Conservation (phyloP, 2,888 invertebrate genomes). For the Cephus nigrinus region DNA sequence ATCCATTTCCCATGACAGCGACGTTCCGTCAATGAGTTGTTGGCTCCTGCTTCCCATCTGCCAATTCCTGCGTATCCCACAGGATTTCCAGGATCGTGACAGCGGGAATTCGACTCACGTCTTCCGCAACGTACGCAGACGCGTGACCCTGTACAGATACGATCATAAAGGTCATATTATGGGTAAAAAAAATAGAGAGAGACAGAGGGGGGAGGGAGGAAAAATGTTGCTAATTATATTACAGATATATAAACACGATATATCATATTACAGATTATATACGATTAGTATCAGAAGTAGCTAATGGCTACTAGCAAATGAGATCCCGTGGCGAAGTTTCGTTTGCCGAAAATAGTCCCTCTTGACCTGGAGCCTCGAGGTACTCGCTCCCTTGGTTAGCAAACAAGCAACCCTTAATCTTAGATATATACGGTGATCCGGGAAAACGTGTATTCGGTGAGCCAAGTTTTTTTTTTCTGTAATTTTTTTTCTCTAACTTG, state of each 20-base stretch:
- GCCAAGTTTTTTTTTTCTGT: background rate
- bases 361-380: background rate
- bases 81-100: slow-evolving; percentile 17
- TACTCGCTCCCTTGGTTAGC: background rate
- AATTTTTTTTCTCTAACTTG: background rate
- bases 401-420: background rate
- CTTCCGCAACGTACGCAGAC: slow-evolving; percentile 18
- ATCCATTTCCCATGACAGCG: slow-evolving; percentile 52
- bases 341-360: background rate
- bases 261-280: background rate
- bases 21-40: slow-evolving; percentile 33
- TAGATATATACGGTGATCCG: background rate
- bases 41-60: slow-evolving; percentile 38
- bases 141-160: slow-evolving; percentile 12
- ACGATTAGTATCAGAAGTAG: background rate
- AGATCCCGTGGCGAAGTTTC: background rate
- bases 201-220: too few relatives aligned
- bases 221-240: background rate
- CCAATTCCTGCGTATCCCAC: slow-evolving; percentile 41
- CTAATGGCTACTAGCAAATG: background rate
- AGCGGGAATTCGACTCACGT: background rate
- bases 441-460: background rate
- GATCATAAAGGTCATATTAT: background rate
- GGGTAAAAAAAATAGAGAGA: background rate
- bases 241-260: background rate